Evolutionary conservation across 2,888 invertebrate genomes (phyloP), one percentile per base, ranked within the genome.

Genomic region (Ormyrus pomaceus): DNA sequence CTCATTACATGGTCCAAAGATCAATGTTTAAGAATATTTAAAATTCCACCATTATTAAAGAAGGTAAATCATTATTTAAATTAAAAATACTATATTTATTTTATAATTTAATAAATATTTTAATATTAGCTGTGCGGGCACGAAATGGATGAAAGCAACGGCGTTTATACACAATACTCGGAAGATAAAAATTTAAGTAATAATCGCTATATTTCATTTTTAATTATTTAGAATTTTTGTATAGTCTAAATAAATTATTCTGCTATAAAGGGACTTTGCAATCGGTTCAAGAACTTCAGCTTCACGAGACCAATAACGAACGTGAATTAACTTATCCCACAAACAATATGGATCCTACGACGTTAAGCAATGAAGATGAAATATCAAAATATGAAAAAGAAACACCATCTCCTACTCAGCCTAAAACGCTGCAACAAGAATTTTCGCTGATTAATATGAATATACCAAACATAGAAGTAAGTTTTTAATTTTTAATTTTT

Each of bases 1-100:
- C 92, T 99, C 65, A 95, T 98, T 0, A 98, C 98, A 2, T 99
- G 98, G 98, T 97, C 97, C 0, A 95, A 97, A 88, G 98, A 99
- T 92, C 97, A 98, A 88, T 96, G 95, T 11, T 92, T 99, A 58
- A 93, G 98, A 73, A 94, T 98, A 45, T 98, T 98, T 96, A 94
- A 95, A 87, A 96, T 98, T 87, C 97, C 97, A 88, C 94, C 96
- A 59, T 94, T 95, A 80, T 92, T 98, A 82, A 94, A 97, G 85
- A 96, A 96, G 91, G 92, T 92, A 86, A 74, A 65, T 56, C 34
- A n/a, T 50, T 68, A 48, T 65, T 48, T 72, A 58, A 51, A 50
- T 19, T 64, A n/a, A 70, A 62, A 19, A 34, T 19, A 19, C 2
- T 19, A 19, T 19, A 62, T 55, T 34, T 13, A 50, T 59, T 19